Evolutionary conservation across 2,797 vertebrate species (phyloP), one percentile per base, ranked within the genome.

Genomic region (Dromococcyx pavoninus): DNA sequence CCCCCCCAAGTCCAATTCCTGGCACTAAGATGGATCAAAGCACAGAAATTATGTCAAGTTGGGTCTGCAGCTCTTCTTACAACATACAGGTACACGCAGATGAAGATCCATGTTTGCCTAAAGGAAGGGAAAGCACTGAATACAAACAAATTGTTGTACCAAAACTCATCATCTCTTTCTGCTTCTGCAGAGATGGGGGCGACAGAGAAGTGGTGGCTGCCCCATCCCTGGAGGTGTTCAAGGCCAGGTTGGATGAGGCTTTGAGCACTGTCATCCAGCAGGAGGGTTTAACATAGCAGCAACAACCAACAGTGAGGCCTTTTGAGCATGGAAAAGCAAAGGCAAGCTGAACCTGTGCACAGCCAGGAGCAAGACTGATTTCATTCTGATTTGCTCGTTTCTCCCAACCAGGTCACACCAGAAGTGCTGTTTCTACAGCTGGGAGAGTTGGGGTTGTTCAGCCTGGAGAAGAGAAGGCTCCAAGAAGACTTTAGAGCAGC

Each of bases 351-450:
- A 46, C 30, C 3, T 7, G 37, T 18, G 7, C 74, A 17, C 25
- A 77, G 88, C 78, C 37, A 56, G 86, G 7, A 71, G 33, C 37
- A 72, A 72, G 27, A 13, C 4, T 25, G 53, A 43, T 80, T 78
- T 69, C 58, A 18, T 54, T 53, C 58, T 41, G 50, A 21, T 65
- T 81, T 86, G 35, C 48, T 80, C 39, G 3, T 86, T 74, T 57
- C 58, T 84, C 46, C 60, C 41, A 33, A 3, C 0, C 1, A 70
- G 58, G 39, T 30, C 32, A 7, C 0, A 0, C 39, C 1, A 3
- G n/a, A 74, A 69, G 28, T 9, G 58, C 56, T 9, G 22, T 4
- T 93, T 58, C 65, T 41, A 8, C 32, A 37, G 23, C 41, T 41
- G 41, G 41, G 41, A 41, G 41, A 41, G 41, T 41, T 41, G 41